Evolutionary conservation across 2,113 vertebrate species (phyloP), one percentile per base, ranked within the genome.

Genomic region (chimpanzee (Pan troglodytes)): DNA sequence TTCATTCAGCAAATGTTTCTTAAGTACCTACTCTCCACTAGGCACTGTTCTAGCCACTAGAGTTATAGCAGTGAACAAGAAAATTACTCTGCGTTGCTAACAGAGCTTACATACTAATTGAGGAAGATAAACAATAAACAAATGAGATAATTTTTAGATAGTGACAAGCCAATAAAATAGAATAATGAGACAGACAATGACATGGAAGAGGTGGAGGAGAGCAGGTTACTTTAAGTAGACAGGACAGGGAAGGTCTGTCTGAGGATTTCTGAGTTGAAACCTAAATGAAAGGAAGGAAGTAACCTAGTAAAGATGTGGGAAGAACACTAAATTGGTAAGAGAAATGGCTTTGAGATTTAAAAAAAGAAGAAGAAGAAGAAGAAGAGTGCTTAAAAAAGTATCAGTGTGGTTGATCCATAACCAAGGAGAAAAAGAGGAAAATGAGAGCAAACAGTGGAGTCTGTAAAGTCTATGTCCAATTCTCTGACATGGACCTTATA

Each of bases 201-300:
- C n/a, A 45, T 32, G 14, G 7, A 7, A 25, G 11, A 22, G 22
- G 0, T 84, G 5, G 10, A 96, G 22, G 30, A 79, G 32, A 76
- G 73, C 50, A 61, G 3, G 1, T 76, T 76, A 35, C 13, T 72
- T 94, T 57, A 83, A 7, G 83, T 16, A 93, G 8, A 48, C 12
- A 87, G 59, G 14, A 72, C 30, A 23, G 59, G 40, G 38, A 78
- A 82, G 23, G 11, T 59, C 25, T 2, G 22, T 86, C 23, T 94
- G 38, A 82, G 12, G 55, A 32, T 88, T 90, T 94, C 12, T 68
- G 16, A 91, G 30, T n/a, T 88, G 76, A 96, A 96, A 84, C 14
- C 16, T 73, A 73, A 90, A 87, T 40, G 25, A 75, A 89, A 86
- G 55, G 43, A 86, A 85, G 52, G n/a, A 79, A 14, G 4, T 70